Base-by-base conservation (phyloP, 2,888 invertebrate species). In the Lycocerus yunnanus region DNA sequence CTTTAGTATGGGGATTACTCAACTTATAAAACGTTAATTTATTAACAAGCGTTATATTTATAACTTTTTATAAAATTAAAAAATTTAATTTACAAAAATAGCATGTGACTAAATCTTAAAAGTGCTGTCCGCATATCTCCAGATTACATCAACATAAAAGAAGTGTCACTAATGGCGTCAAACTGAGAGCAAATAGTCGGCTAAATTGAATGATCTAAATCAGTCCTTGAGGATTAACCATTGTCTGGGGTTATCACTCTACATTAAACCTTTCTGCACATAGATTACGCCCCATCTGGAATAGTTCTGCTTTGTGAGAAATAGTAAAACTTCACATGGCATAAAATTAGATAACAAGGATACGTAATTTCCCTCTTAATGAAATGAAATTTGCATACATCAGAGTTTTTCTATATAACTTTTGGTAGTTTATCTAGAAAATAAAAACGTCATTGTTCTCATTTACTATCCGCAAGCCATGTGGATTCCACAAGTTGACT, bases 171-270 rank as follows among this genome's bases (percentile, higher is more conserved):
- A 84, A 82, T 81, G 83, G 83, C 83, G 83, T 82, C 84, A 84
- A 84, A 82, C 84, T 82, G 84, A 78, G 84, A 82, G 82, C 83
- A 84, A 84, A 84, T 84, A 84, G 82, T 81, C 76, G 72, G 79
- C 80, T 83, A 78, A 80, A 82, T 80, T 78, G 81, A 79, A 81
- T 79, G 81, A 82, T 82, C 82, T 81, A 83, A 82, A 82, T 83
- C 82, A 81, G 79, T 83, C 82, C 82, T 78, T 78, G 73, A 75
- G 81, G 84, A 84, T 83, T 84, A 83, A 81, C 83, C 78, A 82
- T 83, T 83, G 83, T 82, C 73, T 65, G 70, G 75, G 79, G 76
- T 80, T 79, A 82, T 83, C 80, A 75, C 78, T 82, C 80, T 75
- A 75, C 77, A 80, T 81, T 82, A 82, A 84, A 82, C 82, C 83